Conservation (phyloP, 1,140 invertebrate genomes). For the Temnothorax nylanderi region DNA sequence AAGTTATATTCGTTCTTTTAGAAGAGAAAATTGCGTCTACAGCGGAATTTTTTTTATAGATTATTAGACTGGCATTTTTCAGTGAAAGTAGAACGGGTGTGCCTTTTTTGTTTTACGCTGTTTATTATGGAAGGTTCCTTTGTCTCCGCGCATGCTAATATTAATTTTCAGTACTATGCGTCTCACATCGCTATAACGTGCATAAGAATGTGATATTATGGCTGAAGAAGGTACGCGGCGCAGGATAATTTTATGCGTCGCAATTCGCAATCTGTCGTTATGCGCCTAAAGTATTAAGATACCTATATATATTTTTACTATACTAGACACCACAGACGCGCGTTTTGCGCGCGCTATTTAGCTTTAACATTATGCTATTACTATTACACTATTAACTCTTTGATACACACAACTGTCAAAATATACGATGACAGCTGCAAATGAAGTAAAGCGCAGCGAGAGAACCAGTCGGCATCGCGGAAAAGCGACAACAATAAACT, state of each 20-base stretch:
- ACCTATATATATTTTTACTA: neutral
- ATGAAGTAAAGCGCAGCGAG: too few relatives aligned
- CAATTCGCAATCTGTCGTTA: neutral
- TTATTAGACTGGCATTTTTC: slow-evolving; percentile 12
- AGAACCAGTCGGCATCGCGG: too few relatives aligned
- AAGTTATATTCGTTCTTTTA: slow-evolving; percentile 16
- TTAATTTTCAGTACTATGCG: slow-evolving; percentile 35
- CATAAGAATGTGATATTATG: slow-evolving; percentile 13
- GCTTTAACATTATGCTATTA: too few relatives aligned
- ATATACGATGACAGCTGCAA: too few relatives aligned
- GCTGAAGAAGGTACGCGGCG: neutral
- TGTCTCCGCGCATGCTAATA: slow-evolving; percentile 30
- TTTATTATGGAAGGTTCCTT: neutral
- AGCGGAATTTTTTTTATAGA: neutral
- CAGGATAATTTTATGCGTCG: neutral
- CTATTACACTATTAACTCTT: too few relatives aligned
- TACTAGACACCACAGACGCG: too few relatives aligned
- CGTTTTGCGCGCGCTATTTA: too few relatives aligned
- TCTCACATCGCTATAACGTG: neutral
- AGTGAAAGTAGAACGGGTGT: neutral
- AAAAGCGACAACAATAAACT: too few relatives aligned
- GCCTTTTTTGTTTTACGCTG: neutral
- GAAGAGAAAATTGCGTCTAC: slow-evolving; percentile 13
- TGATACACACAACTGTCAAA: too few relatives aligned
- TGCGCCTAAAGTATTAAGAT: neutral